Conservation (phyloP, 2,113 vertebrate species). For the Peromyscus californicus region DNA sequence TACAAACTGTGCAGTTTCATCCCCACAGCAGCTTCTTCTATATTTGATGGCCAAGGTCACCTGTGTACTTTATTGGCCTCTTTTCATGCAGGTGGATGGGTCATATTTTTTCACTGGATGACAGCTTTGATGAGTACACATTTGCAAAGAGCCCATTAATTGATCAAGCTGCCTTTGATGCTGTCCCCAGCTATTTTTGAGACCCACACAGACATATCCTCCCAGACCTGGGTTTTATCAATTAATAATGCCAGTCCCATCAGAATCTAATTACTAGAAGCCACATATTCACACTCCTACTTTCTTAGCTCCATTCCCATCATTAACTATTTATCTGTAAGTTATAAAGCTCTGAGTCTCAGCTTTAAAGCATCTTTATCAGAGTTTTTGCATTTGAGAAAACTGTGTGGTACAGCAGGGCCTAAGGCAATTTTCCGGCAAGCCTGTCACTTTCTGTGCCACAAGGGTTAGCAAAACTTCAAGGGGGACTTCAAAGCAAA, state of each 20-base stretch:
- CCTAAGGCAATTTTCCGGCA: slow-evolving; percentile 91
- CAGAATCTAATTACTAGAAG: slow-evolving; percentile 98
- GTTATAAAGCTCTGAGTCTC: slow-evolving; percentile 92
- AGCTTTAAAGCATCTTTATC: slow-evolving; percentile 90
- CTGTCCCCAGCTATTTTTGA: slow-evolving; percentile 96
- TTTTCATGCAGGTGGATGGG: slow-evolving; percentile 94
- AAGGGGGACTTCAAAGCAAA: slow-evolving; percentile 86
- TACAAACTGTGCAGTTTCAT: slow-evolving; percentile 89
- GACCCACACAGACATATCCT: slow-evolving; percentile 95
- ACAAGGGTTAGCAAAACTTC: slow-evolving; percentile 89
- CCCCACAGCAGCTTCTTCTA: slow-evolving; percentile 89
- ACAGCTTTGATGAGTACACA: slow-evolving; percentile 97
- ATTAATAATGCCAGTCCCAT: slow-evolving; percentile 99
- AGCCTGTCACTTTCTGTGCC: slow-evolving; percentile 90
- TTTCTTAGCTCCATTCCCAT: slow-evolving; percentile 92
- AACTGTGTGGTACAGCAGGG: slow-evolving; percentile 87
- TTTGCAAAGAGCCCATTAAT: slow-evolving; percentile 97
- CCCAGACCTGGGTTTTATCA: slow-evolving; percentile 97
- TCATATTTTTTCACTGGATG: slow-evolving; percentile 95
- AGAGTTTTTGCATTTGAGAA: slow-evolving; percentile 86
- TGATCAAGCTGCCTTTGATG: slow-evolving; percentile 99
- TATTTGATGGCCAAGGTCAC: slow-evolving; percentile 96
- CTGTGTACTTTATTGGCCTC: slow-evolving; percentile 91
- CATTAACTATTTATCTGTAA: slow-evolving; percentile 99
- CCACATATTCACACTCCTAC: slow-evolving; percentile 95